Evolutionary conservation across 2,113 vertebrate species (phyloP), one percentile per base, ranked within the genome.

Genomic region (Calidris pygmaea): DNA sequence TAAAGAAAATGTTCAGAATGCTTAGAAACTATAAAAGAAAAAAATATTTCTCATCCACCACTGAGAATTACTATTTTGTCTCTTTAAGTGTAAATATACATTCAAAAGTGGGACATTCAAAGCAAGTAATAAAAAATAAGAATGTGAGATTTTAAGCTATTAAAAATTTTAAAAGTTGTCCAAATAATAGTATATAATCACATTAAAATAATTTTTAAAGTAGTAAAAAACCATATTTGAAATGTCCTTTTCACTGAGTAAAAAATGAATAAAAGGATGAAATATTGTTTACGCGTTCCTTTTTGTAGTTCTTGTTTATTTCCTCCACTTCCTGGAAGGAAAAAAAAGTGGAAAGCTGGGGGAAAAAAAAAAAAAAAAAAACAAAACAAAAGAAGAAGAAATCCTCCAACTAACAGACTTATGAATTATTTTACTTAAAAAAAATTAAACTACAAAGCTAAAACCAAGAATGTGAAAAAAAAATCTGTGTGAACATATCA

Each of bases 41-140:
- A 30, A 5, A 5, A 0, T 17, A 3, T 13, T 73, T 78, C 59
- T 45, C 7, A 55, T 50, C 6, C 12, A 41, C 6, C 13, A 56
- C 15, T 41, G 22, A 48, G 91, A 87, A 73, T 21, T 0, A 7
- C 1, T 12, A 24, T 84, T 59, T 34, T 24, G 1, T 2, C 6
- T 71, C 19, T 12, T 12, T 67, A 48, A 85, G 17, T 63, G 3
- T 32, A 83, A 83, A n/a, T 72, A 41, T 9, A 41, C 14, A 63
- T 80, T 80, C 12, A 67, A 24, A 83, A 65, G 19, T 27, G 20
- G 12, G 7, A 27, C 5, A 47, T 48, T 45, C 22, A 72, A 79
- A 83, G 4, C 1, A 20, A 4, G 22, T 34, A 58, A 73, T 35
- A 24, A 48, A 39, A 26, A 47, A 41, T 10, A 35, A 1, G 1